These are phyloP conservation scores for Coregonus ussuriensis DNA, from an alignment of 2,797 vertebrate species.

Conservation along the genomic window DNA sequence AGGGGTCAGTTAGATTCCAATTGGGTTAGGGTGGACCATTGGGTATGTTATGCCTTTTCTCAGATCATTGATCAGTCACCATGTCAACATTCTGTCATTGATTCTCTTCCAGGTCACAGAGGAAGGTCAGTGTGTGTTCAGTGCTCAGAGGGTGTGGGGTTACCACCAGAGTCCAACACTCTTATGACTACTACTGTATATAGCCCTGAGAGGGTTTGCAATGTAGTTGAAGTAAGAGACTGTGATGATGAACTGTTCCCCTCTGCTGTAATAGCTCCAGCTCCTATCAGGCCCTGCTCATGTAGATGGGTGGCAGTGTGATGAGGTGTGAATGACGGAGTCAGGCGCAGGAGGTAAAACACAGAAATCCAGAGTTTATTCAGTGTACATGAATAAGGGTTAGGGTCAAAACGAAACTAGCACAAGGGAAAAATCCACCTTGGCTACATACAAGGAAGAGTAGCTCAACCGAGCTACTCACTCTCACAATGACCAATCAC, in stretches of 20 bases:
- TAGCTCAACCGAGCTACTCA: too few species aligned
- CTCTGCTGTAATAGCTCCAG: not conserved
- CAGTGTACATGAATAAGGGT: too few species aligned
- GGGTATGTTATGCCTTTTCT: slow-evolving; percentile 61
- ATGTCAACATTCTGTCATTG: slow-evolving; percentile 64
- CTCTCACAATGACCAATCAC: too few species aligned
- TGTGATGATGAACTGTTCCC: not conserved
- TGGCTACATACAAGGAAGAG: too few species aligned
- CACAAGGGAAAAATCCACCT: too few species aligned
- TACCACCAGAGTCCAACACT: slow-evolving; percentile 4
- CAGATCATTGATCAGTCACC: slow-evolving; percentile 65
- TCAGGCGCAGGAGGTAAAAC: too few species aligned
- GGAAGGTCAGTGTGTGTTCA: slow-evolving; percentile 51
- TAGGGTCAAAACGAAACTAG: too few species aligned
- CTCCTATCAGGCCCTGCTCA: not conserved
- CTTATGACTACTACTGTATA: not conserved
- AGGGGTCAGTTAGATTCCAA: slow-evolving; percentile 65
- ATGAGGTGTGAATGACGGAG: too few species aligned
- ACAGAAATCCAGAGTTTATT: too few species aligned
- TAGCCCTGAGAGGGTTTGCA: not conserved
- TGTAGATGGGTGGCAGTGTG: not conserved
- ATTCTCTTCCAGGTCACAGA: slow-evolving; percentile 65
- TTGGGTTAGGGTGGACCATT: slow-evolving; percentile 43
- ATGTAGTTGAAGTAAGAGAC: not conserved
- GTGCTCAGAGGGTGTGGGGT: slow-evolving; percentile 48